Evolutionary conservation across 92 coral and sea anemone genomes (phyloP).

Genomic region (Parazoanthus darwini): DNA sequence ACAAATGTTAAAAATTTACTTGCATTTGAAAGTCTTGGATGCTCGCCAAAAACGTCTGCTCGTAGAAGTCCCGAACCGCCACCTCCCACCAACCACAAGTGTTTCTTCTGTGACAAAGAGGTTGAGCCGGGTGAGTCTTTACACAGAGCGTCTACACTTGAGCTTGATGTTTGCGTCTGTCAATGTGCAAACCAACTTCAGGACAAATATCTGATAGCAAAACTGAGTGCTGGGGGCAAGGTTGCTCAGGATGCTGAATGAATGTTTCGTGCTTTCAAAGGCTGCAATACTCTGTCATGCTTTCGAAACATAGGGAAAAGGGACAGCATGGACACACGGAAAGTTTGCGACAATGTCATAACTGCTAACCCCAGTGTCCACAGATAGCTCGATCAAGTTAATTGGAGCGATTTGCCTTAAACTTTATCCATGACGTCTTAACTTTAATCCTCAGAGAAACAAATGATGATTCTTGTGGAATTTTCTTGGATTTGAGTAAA

Average conservation of each 20-base stretch:
- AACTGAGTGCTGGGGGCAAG: neutral
- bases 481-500: too few species aligned
- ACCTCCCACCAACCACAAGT: slow-evolving; percentile 4
- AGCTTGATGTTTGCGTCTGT: slow-evolving; percentile 26
- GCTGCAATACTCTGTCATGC: too few species aligned
- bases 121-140: slow-evolving; percentile 37
- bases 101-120: slow-evolving; percentile 54
- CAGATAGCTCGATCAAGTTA: too few species aligned
- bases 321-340: too few species aligned
- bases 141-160: slow-evolving; percentile 45
- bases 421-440: too few species aligned
- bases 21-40: slow-evolving; percentile 13
- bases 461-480: too few species aligned
- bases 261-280: too few species aligned
- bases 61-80: slow-evolving; percentile 34
- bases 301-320: too few species aligned
- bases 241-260: neutral
- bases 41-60: slow-evolving; percentile 35
- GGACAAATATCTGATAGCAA: neutral
- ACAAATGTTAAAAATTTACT: slow-evolving; percentile 34
- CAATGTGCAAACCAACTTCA: slow-evolving; percentile 19
- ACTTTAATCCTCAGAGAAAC: too few species aligned
- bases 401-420: too few species aligned
- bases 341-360: too few species aligned
- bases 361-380: too few species aligned